These are phyloP conservation scores for Cyprinodon tularosa DNA, from an alignment of 2,113 vertebrate genomes.

Conservation along the genomic window DNA sequence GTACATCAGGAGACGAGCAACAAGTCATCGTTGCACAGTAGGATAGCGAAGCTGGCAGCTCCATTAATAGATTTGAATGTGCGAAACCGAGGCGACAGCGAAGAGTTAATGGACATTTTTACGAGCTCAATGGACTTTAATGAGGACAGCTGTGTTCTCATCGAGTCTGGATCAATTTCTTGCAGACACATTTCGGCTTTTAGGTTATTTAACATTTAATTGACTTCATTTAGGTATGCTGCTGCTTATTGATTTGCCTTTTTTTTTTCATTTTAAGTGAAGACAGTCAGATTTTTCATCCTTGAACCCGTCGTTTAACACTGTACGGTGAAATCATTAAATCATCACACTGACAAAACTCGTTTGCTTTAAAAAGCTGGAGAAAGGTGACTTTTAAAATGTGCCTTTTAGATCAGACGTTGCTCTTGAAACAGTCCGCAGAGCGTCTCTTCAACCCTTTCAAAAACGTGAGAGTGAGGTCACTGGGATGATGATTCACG, in stretches of 20 bases:
- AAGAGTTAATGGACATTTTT: slow-evolving; percentile 69
- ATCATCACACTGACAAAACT: slow-evolving; percentile 12
- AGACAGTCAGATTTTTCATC: slow-evolving; percentile 5
- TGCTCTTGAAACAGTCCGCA: background rate
- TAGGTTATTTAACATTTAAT: slow-evolving; percentile 60
- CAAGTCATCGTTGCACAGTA: slow-evolving; percentile 52
- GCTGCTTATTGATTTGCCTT: slow-evolving; percentile 23
- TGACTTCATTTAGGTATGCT: slow-evolving; percentile 35
- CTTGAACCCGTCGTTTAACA: slow-evolving; percentile 3
- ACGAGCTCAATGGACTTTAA: slow-evolving; percentile 59
- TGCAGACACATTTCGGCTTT: slow-evolving; percentile 50
- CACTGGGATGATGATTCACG: slow-evolving; percentile 17
- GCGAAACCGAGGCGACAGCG: slow-evolving; percentile 52
- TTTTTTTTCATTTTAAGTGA: background rate
- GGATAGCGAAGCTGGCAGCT: slow-evolving; percentile 39
- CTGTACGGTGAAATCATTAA: slow-evolving; percentile 11
- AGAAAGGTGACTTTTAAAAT: slow-evolving; percentile 13
- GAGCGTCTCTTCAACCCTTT: background rate
- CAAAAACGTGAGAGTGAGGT: background rate
- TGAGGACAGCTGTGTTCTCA: slow-evolving; percentile 54
- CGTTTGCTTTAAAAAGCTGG: slow-evolving; percentile 9
- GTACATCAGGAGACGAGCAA: slow-evolving; percentile 38
- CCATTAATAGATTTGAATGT: slow-evolving; percentile 73
- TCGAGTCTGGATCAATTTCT: slow-evolving; percentile 59
- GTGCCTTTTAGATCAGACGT: slow-evolving; percentile 10